These are phyloP conservation scores for Lateolabrax maculatus DNA, from an alignment of 2,797 vertebrate species.

Conservation along the genomic window DNA sequence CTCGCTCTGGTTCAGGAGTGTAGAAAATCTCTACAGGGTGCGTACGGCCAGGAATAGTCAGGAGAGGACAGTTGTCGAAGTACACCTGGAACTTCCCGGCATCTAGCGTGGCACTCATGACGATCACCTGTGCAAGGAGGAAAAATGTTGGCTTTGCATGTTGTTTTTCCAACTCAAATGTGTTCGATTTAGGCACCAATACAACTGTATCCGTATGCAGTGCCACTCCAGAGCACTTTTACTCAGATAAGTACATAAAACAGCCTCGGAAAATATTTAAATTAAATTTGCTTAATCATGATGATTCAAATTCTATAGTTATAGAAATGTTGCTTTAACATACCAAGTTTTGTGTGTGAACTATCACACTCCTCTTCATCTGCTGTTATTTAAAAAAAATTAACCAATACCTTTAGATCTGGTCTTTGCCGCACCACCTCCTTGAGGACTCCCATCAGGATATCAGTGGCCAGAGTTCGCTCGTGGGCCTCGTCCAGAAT, in stretches of 20 bases:
- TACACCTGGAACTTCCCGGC: conserved; percentile 99
- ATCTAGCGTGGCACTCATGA: conserved; percentile 99
- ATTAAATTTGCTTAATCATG: background rate
- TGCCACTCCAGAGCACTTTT: background rate
- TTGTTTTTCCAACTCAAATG: background rate
- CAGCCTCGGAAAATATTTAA: background rate
- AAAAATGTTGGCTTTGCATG: background rate
- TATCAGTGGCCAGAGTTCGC: conserved; percentile 97
- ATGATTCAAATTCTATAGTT: background rate
- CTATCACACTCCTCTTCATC: no score
- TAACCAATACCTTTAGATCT: conserved; percentile 92
- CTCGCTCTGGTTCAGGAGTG: conserved; percentile 97
- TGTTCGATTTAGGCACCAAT: background rate
- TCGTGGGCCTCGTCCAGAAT: conserved; percentile 99
- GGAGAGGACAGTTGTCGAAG: conserved; percentile 97
- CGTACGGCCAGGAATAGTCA: conserved; percentile 98
- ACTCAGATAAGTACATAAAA: background rate
- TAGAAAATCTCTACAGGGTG: conserved; percentile 99
- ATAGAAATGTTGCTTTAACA: background rate
- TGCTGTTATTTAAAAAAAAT: background rate
- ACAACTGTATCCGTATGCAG: background rate
- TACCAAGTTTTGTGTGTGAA: background rate
- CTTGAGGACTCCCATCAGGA: conserved; percentile 98
- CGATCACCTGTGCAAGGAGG: conserved; percentile 89
- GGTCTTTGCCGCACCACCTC: conserved; percentile 97